phyloP scores from a whole-genome alignment of 2,888 invertebrate species.

The Drosophila antonietae region DNA sequence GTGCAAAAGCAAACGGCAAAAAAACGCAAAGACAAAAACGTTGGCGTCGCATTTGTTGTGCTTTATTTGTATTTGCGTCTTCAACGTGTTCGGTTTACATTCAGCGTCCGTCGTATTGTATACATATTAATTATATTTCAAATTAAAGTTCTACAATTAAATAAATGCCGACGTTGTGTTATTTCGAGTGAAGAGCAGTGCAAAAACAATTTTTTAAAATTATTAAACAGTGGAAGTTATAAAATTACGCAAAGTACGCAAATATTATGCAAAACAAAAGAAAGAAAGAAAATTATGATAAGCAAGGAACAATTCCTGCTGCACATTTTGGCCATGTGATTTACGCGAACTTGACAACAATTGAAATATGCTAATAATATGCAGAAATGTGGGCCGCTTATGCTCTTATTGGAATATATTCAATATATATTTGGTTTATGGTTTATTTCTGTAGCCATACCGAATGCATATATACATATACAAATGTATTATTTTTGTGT shows the following conservation, averaged over 20 bases:
- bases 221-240: constrained; percentile 1
- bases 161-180: constrained; percentile 45
- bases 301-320: constrained; percentile 24
- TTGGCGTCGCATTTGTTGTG: constrained; percentile 61
- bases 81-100: constrained; percentile 65
- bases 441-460: constrained; percentile 65
- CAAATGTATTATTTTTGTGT: constrained; percentile 57
- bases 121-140: constrained; percentile 29
- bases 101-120: constrained; percentile 16
- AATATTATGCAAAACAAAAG: constrained; percentile 39
- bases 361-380: constrained; percentile 42
- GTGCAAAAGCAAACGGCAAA: constrained; percentile 37
- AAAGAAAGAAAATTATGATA: background rate
- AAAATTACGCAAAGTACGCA: constrained; percentile 12
- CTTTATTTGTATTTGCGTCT: constrained; percentile 54
- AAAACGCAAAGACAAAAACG: constrained; percentile 45
- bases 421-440: constrained; percentile 60
- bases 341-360: constrained; percentile 58
- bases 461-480: constrained; percentile 7
- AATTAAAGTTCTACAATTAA: constrained; percentile 31
- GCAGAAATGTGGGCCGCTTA: constrained; percentile 9
- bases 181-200: constrained; percentile 27
- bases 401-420: constrained; percentile 39
- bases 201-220: constrained; percentile 5
- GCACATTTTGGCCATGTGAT: constrained; percentile 50